These are phyloP conservation scores for Silurus meridionalis DNA, from an alignment of 2,113 vertebrate species.

Conservation along the genomic window DNA sequence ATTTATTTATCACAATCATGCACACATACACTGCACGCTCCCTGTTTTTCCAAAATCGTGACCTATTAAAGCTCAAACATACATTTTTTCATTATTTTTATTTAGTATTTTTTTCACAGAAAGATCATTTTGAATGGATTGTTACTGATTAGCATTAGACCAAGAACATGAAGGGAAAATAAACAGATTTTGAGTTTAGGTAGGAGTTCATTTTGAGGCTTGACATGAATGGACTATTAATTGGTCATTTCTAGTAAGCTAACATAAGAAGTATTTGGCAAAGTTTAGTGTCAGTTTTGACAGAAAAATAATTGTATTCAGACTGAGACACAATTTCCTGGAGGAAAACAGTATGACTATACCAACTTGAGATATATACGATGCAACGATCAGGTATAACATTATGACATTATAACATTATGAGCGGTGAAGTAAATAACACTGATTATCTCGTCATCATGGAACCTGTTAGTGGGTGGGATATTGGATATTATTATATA, in stretches of 20 bases:
- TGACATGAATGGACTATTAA: background rate
- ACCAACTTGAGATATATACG: background rate
- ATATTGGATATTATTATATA: background rate
- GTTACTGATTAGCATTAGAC: background rate
- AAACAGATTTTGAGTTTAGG: background rate
- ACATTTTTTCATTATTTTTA: background rate
- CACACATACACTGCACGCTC: slow-evolving; percentile 27
- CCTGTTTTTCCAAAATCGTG: background rate
- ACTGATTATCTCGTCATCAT: too few relatives aligned
- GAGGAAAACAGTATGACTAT: background rate
- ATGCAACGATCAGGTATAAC: too few relatives aligned
- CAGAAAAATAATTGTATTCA: background rate
- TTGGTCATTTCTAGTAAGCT: background rate
- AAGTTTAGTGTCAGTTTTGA: background rate
- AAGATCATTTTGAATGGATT: background rate
- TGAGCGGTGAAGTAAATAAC: too few relatives aligned
- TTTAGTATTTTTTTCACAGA: background rate
- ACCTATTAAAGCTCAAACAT: slow-evolving; percentile 10
- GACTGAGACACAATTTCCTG: background rate
- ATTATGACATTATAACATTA: too few relatives aligned
- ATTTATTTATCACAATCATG: slow-evolving; percentile 67
- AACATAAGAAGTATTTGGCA: slow-evolving; percentile 13
- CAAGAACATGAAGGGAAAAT: background rate
- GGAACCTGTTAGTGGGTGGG: too few relatives aligned
- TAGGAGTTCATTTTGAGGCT: slow-evolving; percentile 12